phyloP scores from a whole-genome alignment of 2,113 vertebrate genomes.

The Nansenia antarctica region DNA sequence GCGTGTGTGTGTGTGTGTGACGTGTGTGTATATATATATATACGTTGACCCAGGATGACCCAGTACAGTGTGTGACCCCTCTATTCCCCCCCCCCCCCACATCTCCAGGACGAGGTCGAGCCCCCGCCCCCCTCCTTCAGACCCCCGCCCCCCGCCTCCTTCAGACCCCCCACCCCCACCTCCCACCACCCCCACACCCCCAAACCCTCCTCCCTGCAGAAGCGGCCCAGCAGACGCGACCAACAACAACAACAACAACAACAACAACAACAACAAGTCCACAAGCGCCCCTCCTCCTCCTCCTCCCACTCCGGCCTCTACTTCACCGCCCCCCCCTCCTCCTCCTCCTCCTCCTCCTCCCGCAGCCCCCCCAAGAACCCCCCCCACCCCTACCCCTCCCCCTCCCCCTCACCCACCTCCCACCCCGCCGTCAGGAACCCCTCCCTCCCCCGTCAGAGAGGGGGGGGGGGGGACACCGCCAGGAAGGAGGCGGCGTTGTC shows the following conservation, averaged over 20 bases:
- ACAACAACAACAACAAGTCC: too few relatives aligned
- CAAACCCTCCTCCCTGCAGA: conserved; percentile 75
- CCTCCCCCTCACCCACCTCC: conserved; percentile 45
- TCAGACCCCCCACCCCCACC: conserved; percentile 76
- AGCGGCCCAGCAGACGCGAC: conserved; percentile 54
- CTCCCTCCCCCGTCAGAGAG: conserved; percentile 46
- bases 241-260: too few relatives aligned
- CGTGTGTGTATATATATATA: conserved; percentile 12
- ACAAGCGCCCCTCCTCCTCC: conserved; percentile 78
- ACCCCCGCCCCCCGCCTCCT: conserved; percentile 81
- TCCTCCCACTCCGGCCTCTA: conserved; percentile 86
- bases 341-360: conserved; percentile 43
- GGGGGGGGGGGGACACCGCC: too few relatives aligned
- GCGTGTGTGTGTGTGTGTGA: conserved; percentile 11
- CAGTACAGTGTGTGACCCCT: conserved; percentile 13
- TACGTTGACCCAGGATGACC: neutral
- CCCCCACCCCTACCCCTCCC: conserved; percentile 25
- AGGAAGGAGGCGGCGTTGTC: conserved; percentile 69
- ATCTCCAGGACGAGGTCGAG: conserved; percentile 87
- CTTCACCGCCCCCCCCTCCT: conserved; percentile 77
- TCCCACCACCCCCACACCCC: conserved; percentile 83
- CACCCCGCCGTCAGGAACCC: conserved; percentile 66
- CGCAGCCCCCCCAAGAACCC: conserved; percentile 61
- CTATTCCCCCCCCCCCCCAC: conserved; percentile 74
- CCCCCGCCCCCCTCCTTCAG: conserved; percentile 82